Evolutionary conservation across 2,797 vertebrate genomes (phyloP), one percentile per base, ranked within the genome.

Genomic region (Triplophysa bombifrons): DNA sequence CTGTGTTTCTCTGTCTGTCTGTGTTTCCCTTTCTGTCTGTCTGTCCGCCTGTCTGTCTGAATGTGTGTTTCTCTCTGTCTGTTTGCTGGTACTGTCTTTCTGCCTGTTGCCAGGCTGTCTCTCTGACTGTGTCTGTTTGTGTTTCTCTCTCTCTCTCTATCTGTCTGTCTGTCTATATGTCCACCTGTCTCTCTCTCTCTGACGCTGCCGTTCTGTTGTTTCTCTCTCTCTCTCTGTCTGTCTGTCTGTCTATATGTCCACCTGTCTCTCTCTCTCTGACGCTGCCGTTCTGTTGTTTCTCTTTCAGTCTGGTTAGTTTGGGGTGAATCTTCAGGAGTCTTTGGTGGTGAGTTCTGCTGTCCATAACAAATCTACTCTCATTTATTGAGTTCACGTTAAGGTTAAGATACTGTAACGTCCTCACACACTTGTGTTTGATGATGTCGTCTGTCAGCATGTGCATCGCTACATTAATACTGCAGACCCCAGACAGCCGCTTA

Each of bases 281-380:
- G 12, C 66, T 69, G 41, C 30, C 55, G 53, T 4, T 22, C 22
- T 25, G 16, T 67, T 58, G 20, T 44, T 41, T 66, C 14, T 66
- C 20, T 76, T 81, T 60, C 82, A 76, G 60, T 74, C 66, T 17
- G 74, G 19, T 66, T 63, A 3, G 78, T 72, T 2, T 56, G 63
- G 56, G 74, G 69, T 72, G 82, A 83, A 56, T 70, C 71, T 65
- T 30, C 44, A 70, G 76, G 65, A 74, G 38, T 74, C 6, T 85
- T 85, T 77, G 82, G 44, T 53, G 81, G 84, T 85, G 38, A 85
- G 82, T 82, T 41, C 20, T 20, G 2, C 41, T 41, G 41, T 41
- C 4, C 34, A 38, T 38, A 5, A 1, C 34, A 38, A 38, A 41
- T 41, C 38, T 41, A 4, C 25, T 2, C 4, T 55, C 50, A 34